Base-by-base conservation (phyloP, 2,888 invertebrate genomes). In the Drosophila dives region DNA sequence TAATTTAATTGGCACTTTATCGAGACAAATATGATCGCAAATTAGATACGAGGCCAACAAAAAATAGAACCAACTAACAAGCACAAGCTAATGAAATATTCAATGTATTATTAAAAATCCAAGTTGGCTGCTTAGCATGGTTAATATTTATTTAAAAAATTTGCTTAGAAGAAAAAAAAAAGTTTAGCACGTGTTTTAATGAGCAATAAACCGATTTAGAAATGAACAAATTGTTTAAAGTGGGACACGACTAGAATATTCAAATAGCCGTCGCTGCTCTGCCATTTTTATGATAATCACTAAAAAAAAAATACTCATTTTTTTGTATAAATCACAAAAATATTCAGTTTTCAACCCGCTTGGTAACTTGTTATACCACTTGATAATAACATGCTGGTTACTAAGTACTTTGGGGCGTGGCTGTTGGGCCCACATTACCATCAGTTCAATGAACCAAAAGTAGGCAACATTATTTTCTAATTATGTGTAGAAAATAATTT, bases 391-490 rank as follows among this genome's bases (percentile, higher is more conserved):
- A 38, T 58, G 32, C 48, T 33, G 23, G 11, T 15, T 15, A 3
- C 59, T 53, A 64, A 42, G 59, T 72, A 72, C 54, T 70, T 69
- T 23, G 49, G 64, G 78, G 80, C 77, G 80, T 80, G 80, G 80
- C 80, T 58, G 20, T 20, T 60, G 33, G 45, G 64, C 36, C 60
- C 72, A 17, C 64, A 77, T 75, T 75, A 72, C 38, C 42, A 49
- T 23, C 78, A 78, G 86, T 90, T 87, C 87, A 87, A 69, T 89
- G 87, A 90, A 90, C 87, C 80, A 83, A 83, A 87, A 89, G 89
- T 90, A 89, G 89, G 86, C 90, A 87, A 83, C 75, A 80, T 79
- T 80, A 90, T 83, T 89, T 82, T 85, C 77, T 82, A 83, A 85
- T 85, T 83, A 83, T 83, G 67, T 75, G 68, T 66, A 65, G 68